Conservation (phyloP, 2,888 invertebrate species). For the Gibbula magus region DNA sequence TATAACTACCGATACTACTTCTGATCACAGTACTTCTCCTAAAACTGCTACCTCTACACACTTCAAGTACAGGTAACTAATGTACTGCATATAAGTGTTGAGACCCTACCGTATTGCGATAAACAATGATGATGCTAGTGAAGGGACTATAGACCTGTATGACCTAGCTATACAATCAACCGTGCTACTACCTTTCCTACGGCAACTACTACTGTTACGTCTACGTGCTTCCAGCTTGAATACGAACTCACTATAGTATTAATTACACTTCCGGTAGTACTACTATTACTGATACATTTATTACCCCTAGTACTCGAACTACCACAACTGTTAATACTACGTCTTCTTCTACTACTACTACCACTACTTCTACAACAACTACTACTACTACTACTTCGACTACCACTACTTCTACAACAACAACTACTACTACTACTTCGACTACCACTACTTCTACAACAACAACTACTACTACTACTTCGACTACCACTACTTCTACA, state of each 20-base stretch:
- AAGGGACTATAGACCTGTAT: too few relatives aligned
- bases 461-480: constrained; percentile 22
- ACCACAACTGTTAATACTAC: not conserved
- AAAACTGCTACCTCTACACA: not conserved
- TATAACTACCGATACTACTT: not conserved
- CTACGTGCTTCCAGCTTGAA: too few relatives aligned
- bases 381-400: not conserved
- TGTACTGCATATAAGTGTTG: too few relatives aligned
- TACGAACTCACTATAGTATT: too few relatives aligned
- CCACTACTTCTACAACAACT: not conserved
- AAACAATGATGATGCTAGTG: too few relatives aligned
- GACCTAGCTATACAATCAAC: too few relatives aligned
- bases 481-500: constrained; percentile 3
- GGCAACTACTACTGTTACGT: too few relatives aligned
- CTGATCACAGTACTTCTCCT: not conserved
- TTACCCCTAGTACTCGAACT: not conserved
- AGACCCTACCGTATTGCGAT: too few relatives aligned
- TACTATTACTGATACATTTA: not conserved
- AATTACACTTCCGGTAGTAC: too few relatives aligned
- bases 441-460: not conserved
- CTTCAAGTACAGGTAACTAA: too few relatives aligned
- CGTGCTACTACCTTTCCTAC: too few relatives aligned
- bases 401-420: not conserved
- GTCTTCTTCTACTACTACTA: not conserved
- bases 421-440: not conserved